Conservation (phyloP, 2,113 vertebrate species). For the Calyptommatus sinebrachiatus region DNA sequence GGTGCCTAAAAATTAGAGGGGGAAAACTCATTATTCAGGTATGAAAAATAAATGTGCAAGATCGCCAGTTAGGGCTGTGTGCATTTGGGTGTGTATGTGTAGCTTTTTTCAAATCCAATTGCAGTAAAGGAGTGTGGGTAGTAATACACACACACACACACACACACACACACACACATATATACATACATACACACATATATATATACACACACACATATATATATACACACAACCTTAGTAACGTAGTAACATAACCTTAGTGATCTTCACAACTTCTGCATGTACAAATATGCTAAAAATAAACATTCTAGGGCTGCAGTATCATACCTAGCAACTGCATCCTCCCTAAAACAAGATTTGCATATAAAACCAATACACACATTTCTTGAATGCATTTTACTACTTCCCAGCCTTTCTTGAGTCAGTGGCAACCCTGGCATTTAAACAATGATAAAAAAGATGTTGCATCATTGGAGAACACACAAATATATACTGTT, state of each 20-base stretch:
- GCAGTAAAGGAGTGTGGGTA: no score
- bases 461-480: neutral
- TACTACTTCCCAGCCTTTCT: slow-evolving; percentile 57
- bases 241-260: no score
- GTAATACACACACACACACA: no score
- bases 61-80: no score
- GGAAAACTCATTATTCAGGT: neutral
- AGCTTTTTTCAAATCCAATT: no score
- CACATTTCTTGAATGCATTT: neutral
- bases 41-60: neutral
- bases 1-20: slow-evolving; percentile 14
- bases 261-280: no score
- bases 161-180: no score
- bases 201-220: no score
- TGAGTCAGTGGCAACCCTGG: slow-evolving; percentile 41
- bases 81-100: no score
- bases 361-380: neutral
- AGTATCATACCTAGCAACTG: neutral
- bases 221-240: no score
- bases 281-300: no score
- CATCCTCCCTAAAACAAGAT: neutral
- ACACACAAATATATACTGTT: neutral
- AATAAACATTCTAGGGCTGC: neutral
- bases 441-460: neutral
- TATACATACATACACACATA: no score